Evolutionary conservation across 2,888 invertebrate genomes (phyloP).

Genomic region (Rhingia rostrata): DNA sequence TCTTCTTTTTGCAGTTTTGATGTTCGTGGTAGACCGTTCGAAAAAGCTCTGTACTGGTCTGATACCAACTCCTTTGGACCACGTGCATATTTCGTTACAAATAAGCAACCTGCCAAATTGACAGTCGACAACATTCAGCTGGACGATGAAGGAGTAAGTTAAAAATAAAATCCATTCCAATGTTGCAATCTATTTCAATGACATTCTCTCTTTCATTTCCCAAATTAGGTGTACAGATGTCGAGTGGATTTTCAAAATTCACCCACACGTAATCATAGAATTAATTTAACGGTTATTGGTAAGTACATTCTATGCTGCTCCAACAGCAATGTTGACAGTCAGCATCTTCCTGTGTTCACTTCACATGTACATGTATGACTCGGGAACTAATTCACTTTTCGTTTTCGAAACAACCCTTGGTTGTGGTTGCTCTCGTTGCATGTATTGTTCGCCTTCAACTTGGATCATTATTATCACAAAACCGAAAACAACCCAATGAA

Average conservation of each 20-base stretch:
- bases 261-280: slow-evolving; percentile 93
- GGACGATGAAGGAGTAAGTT: slow-evolving; percentile 90
- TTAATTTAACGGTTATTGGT: slow-evolving; percentile 95
- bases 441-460: slow-evolving; percentile 17
- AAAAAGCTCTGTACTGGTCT: slow-evolving; percentile 92
- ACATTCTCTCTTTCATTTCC: neutral
- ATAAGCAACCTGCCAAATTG: slow-evolving; percentile 90
- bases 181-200: neutral
- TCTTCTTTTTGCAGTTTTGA: slow-evolving; percentile 87
- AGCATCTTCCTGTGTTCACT: slow-evolving; percentile 2
- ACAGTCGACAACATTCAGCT: slow-evolving; percentile 92
- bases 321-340: slow-evolving; percentile 6
- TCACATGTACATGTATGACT: neutral
- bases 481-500: slow-evolving; percentile 12
- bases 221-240: slow-evolving; percentile 88
- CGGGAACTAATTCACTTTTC: slow-evolving; percentile 37
- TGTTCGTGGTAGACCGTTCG: slow-evolving; percentile 91
- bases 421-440: slow-evolving; percentile 8
- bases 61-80: slow-evolving; percentile 92
- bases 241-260: slow-evolving; percentile 95
- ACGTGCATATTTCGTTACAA: slow-evolving; percentile 92
- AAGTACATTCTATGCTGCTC: slow-evolving; percentile 83
- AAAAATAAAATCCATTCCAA: neutral
- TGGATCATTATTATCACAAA: slow-evolving; percentile 50
- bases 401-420: slow-evolving; percentile 29